phyloP scores from a whole-genome alignment of 1,140 invertebrate species.

The Macrotrachela quadricornifera region DNA sequence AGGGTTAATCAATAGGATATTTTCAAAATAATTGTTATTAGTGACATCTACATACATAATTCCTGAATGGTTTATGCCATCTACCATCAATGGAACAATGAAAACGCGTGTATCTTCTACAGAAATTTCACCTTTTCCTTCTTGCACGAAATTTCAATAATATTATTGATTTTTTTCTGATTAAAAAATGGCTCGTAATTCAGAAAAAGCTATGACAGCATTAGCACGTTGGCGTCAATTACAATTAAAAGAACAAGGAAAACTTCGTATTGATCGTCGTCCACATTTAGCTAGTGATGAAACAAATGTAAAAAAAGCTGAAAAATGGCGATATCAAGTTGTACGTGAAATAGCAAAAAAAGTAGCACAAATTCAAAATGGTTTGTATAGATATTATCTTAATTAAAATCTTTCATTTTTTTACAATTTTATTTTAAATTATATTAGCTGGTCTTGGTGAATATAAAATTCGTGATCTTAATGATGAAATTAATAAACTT shows the following conservation, averaged over 20 bases:
- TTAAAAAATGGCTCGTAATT: conserved; percentile 32
- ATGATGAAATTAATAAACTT: conserved; percentile 97
- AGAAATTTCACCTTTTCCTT: too few species aligned
- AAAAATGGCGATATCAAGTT: conserved; percentile 85
- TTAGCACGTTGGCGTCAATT: conserved; percentile 78
- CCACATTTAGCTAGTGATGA: conserved; percentile 83
- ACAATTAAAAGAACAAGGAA: conserved; percentile 57
- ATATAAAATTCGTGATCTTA: conserved; percentile 85
- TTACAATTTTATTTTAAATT: conserved; percentile 10
- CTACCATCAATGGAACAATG: too few species aligned
- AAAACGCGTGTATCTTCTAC: too few species aligned
- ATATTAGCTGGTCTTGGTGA: conserved; percentile 77
- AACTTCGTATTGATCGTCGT: conserved; percentile 37
- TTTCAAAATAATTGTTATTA: too few species aligned
- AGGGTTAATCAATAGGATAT: too few species aligned
- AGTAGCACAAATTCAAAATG: conserved; percentile 96
- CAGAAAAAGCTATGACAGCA: conserved; percentile 51
- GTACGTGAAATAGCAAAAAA: conserved; percentile 90
- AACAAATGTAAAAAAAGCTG: conserved; percentile 60
- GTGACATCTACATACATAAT: too few species aligned
- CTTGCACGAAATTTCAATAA: too few species aligned
- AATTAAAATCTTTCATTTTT: not conserved
- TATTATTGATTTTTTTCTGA: not conserved
- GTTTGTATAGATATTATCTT: conserved; percentile 24
- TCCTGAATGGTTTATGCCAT: too few species aligned